phyloP scores from a whole-genome alignment of 2,888 invertebrate species.

The Amphipoea oculea region DNA sequence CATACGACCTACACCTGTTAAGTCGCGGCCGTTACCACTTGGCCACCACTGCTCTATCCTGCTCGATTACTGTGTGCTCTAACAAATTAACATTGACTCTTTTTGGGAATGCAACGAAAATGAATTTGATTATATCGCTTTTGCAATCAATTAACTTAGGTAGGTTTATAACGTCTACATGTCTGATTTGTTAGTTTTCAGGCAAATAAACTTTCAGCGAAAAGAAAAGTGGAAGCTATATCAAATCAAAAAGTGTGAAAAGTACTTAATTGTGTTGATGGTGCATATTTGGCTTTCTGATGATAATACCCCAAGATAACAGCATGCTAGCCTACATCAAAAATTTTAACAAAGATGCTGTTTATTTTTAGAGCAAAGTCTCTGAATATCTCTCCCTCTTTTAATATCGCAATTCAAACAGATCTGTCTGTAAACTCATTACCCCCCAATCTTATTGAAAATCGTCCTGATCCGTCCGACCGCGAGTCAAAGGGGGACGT shows the following conservation, averaged over 20 bases:
- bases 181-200: too few species aligned
- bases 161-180: too few species aligned
- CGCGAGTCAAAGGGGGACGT: constrained; percentile 63
- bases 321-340: not conserved
- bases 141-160: not conserved
- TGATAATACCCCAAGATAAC: not conserved
- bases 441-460: constrained; percentile 46
- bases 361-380: not conserved
- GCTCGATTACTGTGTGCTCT: too few species aligned
- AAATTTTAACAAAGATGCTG: not conserved
- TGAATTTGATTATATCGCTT: not conserved
- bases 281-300: not conserved
- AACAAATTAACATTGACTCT: too few species aligned
- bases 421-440: constrained; percentile 45
- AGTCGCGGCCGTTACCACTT: too few species aligned
- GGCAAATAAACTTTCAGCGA: not conserved
- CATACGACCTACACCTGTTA: too few species aligned
- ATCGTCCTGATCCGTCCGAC: constrained; percentile 46
- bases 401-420: constrained; percentile 47
- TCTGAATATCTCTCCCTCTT: not conserved
- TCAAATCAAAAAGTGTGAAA: not conserved
- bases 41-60: too few species aligned
- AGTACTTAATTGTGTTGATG: too few species aligned
- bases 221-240: not conserved
- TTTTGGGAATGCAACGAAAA: not conserved